A percentile compares a stretch with the other conserved stretches of the same genome.
Evolutionary conservation across 2,797 vertebrate genomes (phyloP).

Genomic region (Garrulus glandarius): DNA sequence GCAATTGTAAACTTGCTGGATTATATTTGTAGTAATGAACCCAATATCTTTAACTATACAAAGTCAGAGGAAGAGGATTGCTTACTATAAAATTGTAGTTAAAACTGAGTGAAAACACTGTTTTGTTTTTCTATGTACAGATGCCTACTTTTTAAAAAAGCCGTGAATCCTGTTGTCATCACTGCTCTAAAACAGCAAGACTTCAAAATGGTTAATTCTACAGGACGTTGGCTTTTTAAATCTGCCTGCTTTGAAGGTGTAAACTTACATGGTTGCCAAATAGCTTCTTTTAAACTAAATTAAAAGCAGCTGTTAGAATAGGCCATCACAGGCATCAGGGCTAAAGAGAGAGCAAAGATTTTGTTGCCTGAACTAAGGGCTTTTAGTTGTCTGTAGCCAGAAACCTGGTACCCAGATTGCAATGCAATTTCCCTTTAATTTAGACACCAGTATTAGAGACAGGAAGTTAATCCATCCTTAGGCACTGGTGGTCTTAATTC

Average conservation of each 20-base stretch:
- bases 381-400: conserved; percentile 71
- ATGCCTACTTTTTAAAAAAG: background rate
- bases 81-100: background rate
- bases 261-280: conserved; percentile 49
- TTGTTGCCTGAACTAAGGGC: conserved; percentile 38
- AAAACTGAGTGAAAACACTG: background rate
- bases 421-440: conserved; percentile 83
- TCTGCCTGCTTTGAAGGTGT: conserved; percentile 49
- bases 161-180: conserved; percentile 12
- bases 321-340: conserved; percentile 1
- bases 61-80: background rate
- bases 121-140: background rate
- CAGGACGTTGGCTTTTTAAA: conserved; percentile 1
- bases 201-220: conserved; percentile 15
- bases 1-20: background rate
- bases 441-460: conserved; percentile 74
- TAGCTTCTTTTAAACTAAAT: conserved; percentile 64
- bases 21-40: background rate
- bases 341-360: conserved; percentile 21
- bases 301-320: conserved; percentile 56
- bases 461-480: conserved; percentile 82
- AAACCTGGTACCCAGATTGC: conserved; percentile 77
- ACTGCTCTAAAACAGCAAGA: background rate
- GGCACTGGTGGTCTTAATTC: conserved; percentile 77
- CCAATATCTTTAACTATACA: background rate